phyloP scores from a whole-genome alignment of 1,140 invertebrate species.

The Drosophila cardini region DNA sequence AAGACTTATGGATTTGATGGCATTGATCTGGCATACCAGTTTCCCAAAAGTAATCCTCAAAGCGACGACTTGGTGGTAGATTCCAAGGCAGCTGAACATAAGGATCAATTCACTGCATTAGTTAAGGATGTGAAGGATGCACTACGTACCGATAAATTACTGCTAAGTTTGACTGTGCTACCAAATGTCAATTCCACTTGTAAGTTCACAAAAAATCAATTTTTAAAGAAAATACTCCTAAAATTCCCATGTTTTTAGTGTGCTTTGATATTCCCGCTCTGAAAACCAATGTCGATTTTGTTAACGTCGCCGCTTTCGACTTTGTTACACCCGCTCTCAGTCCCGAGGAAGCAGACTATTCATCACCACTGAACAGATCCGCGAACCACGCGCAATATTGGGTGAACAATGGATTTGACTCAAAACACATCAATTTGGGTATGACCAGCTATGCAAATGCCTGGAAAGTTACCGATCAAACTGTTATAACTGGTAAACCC shows the following conservation, averaged over 20 bases:
- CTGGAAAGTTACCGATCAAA: conserved; percentile 91
- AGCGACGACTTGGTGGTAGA: conserved; percentile 91
- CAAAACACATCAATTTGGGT: conserved; percentile 92
- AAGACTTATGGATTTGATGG: conserved; percentile 91
- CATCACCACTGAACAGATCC: conserved; percentile 87
- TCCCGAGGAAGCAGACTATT: conserved; percentile 90
- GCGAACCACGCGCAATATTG: conserved; percentile 86
- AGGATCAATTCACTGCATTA: conserved; percentile 89
- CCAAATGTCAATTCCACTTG: conserved; percentile 91
- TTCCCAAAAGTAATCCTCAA: conserved; percentile 90
- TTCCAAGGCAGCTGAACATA: conserved; percentile 89
- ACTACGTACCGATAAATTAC: conserved; percentile 87
- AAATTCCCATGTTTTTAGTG: conserved; percentile 83
- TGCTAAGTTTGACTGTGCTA: conserved; percentile 89
- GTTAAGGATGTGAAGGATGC: conserved; percentile 89
- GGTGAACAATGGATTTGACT: conserved; percentile 88
- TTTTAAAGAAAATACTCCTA: background rate
- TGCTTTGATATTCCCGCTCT: conserved; percentile 89
- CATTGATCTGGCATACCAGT: conserved; percentile 93
- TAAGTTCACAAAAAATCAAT: conserved; percentile 83
- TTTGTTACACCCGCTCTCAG: conserved; percentile 90
- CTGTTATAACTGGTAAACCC: conserved; percentile 90
- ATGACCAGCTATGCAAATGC: conserved; percentile 93
- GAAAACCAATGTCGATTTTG: conserved; percentile 89
- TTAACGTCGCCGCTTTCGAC: conserved; percentile 93